Evolutionary conservation across 2,888 invertebrate species (phyloP).

Genomic region (Ennomos fuscantarius): DNA sequence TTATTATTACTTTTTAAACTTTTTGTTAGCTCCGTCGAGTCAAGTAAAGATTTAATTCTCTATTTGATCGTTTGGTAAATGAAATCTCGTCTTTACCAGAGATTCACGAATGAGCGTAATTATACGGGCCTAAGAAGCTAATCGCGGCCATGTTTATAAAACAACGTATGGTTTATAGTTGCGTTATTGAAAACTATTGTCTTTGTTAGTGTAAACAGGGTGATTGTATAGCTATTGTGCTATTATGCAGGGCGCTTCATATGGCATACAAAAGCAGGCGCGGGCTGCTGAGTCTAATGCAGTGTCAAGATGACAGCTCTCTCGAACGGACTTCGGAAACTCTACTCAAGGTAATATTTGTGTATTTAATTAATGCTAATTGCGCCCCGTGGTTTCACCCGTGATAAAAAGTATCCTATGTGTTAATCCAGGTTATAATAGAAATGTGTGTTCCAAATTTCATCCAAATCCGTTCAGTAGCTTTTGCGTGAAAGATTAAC

Average conservation of each 20-base stretch:
- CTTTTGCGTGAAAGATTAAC: too few relatives aligned
- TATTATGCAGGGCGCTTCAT: slow-evolving; percentile 72
- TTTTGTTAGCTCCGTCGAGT: too few relatives aligned
- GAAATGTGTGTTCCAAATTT: too few relatives aligned
- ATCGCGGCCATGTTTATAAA: slow-evolving; percentile 72
- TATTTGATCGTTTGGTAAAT: too few relatives aligned
- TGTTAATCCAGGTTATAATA: too few relatives aligned
- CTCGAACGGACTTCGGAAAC: slow-evolving; percentile 71
- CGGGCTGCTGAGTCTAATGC: slow-evolving; percentile 69
- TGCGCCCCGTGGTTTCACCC: too few relatives aligned
- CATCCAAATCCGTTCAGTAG: too few relatives aligned
- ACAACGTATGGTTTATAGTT: slow-evolving; percentile 76
- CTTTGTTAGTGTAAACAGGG: slow-evolving; percentile 66
- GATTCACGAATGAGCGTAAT: too few relatives aligned
- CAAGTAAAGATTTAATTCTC: too few relatives aligned
- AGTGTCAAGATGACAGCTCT: slow-evolving; percentile 70
- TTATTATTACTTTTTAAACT: too few relatives aligned
- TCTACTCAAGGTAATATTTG: slow-evolving; percentile 70
- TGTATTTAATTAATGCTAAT: not conserved
- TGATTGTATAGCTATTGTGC: slow-evolving; percentile 26
- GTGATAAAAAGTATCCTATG: too few relatives aligned
- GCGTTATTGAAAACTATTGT: slow-evolving; percentile 79
- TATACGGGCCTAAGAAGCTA: slow-evolving; percentile 73
- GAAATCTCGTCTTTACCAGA: too few relatives aligned
- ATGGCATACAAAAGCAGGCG: slow-evolving; percentile 83